Evolutionary conservation across 2,797 vertebrate species (phyloP).

Genomic region (Buceros bicornis): DNA sequence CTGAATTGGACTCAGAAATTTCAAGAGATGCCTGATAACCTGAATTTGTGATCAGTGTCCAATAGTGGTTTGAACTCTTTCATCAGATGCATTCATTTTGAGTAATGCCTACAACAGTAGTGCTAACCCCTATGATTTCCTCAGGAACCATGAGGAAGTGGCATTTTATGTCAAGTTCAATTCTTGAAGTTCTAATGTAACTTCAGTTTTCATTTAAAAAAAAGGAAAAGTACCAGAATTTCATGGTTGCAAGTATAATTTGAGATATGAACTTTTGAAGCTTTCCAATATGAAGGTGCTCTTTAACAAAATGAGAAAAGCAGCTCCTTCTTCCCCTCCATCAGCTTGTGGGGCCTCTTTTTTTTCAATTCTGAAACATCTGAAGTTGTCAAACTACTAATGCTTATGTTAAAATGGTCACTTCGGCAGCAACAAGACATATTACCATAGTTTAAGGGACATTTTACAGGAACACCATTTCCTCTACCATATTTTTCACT

Average conservation of each 20-base stretch:
- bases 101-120: neutral
- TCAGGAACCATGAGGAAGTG: neutral
- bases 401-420: neutral
- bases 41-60: neutral
- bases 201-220: neutral
- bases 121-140: neutral
- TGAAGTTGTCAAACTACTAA: neutral
- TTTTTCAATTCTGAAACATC: neutral
- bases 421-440: neutral
- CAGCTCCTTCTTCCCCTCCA: neutral
- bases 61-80: neutral
- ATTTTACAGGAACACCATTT: neutral
- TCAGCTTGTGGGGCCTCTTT: neutral
- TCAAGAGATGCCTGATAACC: neutral
- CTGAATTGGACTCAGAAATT: neutral
- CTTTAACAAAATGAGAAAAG: neutral
- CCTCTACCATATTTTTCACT: neutral
- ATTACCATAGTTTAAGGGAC: neutral
- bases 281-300: neutral
- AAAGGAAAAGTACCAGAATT: neutral
- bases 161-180: neutral
- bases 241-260: neutral
- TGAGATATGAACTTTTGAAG: neutral
- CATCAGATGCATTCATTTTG: rapidly evolving
- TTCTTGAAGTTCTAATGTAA: neutral